phyloP scores from a whole-genome alignment of 37 sponge, comb jelly and placozoan species.

The Crambe crambe region DNA sequence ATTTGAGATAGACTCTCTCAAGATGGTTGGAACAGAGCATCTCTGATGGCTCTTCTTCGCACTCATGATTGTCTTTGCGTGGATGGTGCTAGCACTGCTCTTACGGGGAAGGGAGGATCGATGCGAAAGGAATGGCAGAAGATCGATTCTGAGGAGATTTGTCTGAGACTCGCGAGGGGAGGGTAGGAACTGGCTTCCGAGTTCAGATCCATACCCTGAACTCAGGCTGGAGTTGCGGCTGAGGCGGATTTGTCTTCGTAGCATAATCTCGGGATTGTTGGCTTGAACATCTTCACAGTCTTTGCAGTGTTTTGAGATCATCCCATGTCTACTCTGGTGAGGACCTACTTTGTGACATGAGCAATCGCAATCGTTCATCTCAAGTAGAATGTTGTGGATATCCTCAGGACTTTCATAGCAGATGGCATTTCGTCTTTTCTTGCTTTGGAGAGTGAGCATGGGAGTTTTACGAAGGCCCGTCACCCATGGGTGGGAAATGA shows the following conservation, averaged over 20 bases:
- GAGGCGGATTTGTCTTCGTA: background rate
- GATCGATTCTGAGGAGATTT: background rate
- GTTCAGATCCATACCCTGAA: conserved; percentile 49
- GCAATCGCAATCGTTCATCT: conserved; percentile 19
- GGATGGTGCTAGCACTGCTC: conserved; percentile 10
- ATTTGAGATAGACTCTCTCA: background rate
- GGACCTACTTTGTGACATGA: conserved; percentile 9
- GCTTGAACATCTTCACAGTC: conserved; percentile 23
- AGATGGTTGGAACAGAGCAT: conserved; percentile 11
- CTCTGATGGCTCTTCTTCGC: background rate
- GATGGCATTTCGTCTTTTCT: background rate
- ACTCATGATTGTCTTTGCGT: background rate
- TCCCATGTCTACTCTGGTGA: background rate
- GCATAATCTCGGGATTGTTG: background rate
- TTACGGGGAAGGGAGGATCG: conserved; percentile 7
- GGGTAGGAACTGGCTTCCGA: conserved; percentile 23
- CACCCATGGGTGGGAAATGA: conserved; percentile 76
- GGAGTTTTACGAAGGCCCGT: background rate
- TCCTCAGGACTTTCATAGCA: background rate
- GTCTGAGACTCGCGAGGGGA: background rate
- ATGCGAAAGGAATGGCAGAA: background rate
- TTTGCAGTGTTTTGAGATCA: conserved; percentile 34
- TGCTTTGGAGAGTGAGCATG: background rate
- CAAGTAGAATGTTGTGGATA: background rate
- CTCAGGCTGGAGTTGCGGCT: conserved; percentile 19